Evolutionary conservation across 2,888 invertebrate species (phyloP).

Genomic region (Stenoptilia bipunctidactyla): DNA sequence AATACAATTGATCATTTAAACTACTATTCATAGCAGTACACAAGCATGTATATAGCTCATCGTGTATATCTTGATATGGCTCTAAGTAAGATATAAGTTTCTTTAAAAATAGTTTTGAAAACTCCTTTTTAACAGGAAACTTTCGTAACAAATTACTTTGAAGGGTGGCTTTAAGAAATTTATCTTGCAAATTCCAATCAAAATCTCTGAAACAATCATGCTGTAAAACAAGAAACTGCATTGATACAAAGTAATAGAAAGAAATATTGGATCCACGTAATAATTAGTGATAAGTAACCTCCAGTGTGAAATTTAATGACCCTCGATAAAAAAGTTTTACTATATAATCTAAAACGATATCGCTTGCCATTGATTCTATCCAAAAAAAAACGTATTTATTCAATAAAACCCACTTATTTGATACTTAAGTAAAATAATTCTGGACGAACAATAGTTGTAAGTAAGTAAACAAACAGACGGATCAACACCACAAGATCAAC

Average conservation of each 20-base stretch:
- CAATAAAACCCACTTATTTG: no score
- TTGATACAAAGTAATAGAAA: neutral
- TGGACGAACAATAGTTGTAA: no score
- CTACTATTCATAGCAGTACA: slow-evolving; percentile 59
- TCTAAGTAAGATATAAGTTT: slow-evolving; percentile 73
- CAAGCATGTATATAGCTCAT: slow-evolving; percentile 74
- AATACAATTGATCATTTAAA: slow-evolving; percentile 46
- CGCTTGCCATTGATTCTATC: no score
- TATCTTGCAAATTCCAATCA: slow-evolving; percentile 69
- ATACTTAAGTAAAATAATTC: no score
- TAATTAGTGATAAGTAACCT: slow-evolving; percentile 19
- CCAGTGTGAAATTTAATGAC: slow-evolving; percentile 22
- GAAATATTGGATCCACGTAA: neutral
- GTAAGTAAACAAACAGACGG: no score
- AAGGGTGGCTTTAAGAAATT: slow-evolving; percentile 71
- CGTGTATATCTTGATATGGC: slow-evolving; percentile 70
- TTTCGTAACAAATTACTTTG: slow-evolving; percentile 59
- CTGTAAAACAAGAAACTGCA: slow-evolving; percentile 27
- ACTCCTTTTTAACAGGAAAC: slow-evolving; percentile 74
- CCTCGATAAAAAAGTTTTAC: slow-evolving; percentile 12
- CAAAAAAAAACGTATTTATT: no score
- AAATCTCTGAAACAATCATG: slow-evolving; percentile 27
- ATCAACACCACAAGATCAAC: no score
- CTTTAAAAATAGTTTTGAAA: slow-evolving; percentile 77
- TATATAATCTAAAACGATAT: no score